A percentile compares a stretch with the other conserved stretches of the same genome.
These are phyloP conservation scores for Polydrusus tereticollis DNA, from an alignment of 2,888 invertebrate genomes.

Conservation along the genomic window DNA sequence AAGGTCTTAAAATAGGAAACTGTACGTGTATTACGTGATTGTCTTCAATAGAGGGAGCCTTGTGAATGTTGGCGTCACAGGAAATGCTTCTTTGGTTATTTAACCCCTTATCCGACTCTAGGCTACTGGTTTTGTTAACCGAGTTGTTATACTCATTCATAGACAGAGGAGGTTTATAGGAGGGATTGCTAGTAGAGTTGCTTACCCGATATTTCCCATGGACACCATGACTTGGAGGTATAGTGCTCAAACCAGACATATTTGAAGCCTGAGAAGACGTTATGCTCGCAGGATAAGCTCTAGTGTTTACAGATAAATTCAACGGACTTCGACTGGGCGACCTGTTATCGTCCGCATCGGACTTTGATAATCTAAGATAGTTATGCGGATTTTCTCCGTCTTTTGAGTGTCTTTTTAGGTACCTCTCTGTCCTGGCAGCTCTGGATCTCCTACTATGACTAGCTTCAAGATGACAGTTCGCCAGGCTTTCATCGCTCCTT, in stretches of 20 bases:
- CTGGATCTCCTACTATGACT: conserved; percentile 75
- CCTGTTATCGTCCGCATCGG: conserved; percentile 60
- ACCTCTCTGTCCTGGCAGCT: conserved; percentile 84
- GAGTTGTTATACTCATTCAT: conserved; percentile 61
- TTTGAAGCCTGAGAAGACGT: conserved; percentile 57
- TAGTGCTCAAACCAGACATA: conserved; percentile 63
- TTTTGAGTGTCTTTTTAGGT: conserved; percentile 80
- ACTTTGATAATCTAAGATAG: conserved; percentile 60
- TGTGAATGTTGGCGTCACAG: conserved; percentile 64
- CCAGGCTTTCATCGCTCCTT: conserved; percentile 77
- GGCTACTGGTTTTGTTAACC: conserved; percentile 45
- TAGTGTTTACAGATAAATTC: conserved; percentile 50
- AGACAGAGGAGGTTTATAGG: conserved; percentile 59
- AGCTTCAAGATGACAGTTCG: conserved; percentile 63
- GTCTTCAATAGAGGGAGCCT: conserved; percentile 57
- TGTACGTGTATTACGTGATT: conserved; percentile 60
- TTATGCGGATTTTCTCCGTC: conserved; percentile 74
- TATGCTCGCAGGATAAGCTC: conserved; percentile 53
- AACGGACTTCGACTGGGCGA: conserved; percentile 61
- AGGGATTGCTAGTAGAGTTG: conserved; percentile 60
- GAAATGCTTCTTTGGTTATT: conserved; percentile 62
- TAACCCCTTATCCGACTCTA: conserved; percentile 47
- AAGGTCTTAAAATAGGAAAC: conserved; percentile 60
- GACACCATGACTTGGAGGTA: conserved; percentile 58
- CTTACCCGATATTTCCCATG: conserved; percentile 58